A percentile compares a stretch with the other conserved stretches of the same genome.
Evolutionary conservation across 1,140 invertebrate species (phyloP).

Genomic region (Brachionus sp.): DNA sequence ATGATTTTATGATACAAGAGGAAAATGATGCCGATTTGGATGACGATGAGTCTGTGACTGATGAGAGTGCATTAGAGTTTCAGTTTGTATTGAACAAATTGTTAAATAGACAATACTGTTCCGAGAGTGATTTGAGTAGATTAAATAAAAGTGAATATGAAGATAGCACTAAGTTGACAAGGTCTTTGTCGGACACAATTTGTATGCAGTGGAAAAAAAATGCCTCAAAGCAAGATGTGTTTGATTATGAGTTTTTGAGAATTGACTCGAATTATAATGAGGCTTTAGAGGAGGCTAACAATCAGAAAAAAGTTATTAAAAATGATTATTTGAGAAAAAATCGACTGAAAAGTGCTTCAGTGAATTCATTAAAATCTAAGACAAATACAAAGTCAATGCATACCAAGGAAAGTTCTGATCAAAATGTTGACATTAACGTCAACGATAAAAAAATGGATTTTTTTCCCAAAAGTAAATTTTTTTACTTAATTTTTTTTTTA

Average conservation of each 20-base stretch:
- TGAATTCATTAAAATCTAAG: neutral
- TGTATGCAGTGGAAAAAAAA: neutral
- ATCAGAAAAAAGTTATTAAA: conserved; percentile 28
- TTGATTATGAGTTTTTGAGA: conserved; percentile 1
- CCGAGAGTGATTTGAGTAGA: conserved; percentile 39
- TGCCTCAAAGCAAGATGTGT: neutral
- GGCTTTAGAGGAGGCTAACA: conserved; percentile 16
- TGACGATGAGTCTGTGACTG: conserved; percentile 31
- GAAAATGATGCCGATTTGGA: conserved; percentile 47
- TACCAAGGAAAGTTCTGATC: neutral
- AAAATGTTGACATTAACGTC: neutral
- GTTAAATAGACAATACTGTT: conserved; percentile 29
- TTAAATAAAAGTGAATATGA: conserved; percentile 49
- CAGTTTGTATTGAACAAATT: conserved; percentile 30
- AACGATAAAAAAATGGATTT: neutral
- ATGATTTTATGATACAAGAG: conserved; percentile 48
- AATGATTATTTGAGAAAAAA: neutral
- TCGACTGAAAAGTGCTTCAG: neutral
- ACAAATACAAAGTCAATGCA: neutral
- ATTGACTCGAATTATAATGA: conserved; percentile 41
- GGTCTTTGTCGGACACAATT: neutral
- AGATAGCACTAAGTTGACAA: neutral
- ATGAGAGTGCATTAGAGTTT: neutral
- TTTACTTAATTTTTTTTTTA: too few species aligned
- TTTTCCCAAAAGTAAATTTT: conserved; percentile 24